Evolutionary conservation across 2,113 vertebrate genomes (phyloP).

Genomic region (Carettochelys insculpta): DNA sequence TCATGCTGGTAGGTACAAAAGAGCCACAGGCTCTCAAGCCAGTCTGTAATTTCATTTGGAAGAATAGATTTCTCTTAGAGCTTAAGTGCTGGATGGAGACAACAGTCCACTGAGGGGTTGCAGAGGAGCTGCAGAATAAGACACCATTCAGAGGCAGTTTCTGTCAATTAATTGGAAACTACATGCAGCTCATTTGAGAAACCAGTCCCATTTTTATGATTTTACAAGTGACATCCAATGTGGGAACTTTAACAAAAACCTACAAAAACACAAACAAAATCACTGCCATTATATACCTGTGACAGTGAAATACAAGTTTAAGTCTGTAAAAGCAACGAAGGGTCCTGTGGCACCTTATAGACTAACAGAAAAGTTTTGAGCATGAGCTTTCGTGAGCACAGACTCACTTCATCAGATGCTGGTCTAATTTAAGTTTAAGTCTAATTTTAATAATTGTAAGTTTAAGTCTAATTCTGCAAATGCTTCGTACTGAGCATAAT

Average conservation of each 20-base stretch:
- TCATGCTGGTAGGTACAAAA: background rate
- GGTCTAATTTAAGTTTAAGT: too few species aligned
- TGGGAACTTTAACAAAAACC: background rate
- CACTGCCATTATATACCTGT: background rate
- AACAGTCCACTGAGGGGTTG: background rate
- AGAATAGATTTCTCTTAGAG: conserved; percentile 10
- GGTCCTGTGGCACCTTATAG: too few species aligned
- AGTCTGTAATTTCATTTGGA: conserved; percentile 37
- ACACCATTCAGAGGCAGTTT: background rate
- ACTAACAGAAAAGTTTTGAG: too few species aligned
- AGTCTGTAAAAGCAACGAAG: background rate
- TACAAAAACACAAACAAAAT: background rate
- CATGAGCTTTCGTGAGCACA: too few species aligned
- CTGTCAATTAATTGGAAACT: background rate
- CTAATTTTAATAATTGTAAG: too few species aligned
- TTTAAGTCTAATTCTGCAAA: background rate
- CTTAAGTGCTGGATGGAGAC: background rate
- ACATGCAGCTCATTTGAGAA: background rate
- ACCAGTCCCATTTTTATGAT: background rate
- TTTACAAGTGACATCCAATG: background rate
- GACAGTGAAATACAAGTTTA: background rate
- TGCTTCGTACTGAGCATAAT: background rate
- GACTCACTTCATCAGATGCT: too few species aligned
- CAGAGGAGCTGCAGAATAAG: background rate
- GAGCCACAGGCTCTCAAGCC: background rate